phyloP scores from a whole-genome alignment of 1,140 invertebrate species.

The Drosophila dunni region DNA sequence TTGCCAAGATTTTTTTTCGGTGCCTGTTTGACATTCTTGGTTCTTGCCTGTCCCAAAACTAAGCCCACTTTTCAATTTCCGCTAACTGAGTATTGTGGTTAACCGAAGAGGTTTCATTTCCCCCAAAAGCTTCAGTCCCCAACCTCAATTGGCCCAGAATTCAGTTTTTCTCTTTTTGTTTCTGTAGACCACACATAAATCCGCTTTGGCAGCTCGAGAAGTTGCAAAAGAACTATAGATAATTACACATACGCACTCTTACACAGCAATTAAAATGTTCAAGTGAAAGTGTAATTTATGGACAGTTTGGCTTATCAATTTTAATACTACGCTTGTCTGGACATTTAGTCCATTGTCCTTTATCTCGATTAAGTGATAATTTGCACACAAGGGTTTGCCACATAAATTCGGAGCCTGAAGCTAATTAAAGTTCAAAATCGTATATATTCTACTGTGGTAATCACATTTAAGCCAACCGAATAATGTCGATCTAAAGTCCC shows the following conservation, averaged over 20 bases:
- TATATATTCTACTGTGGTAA: constrained; percentile 40
- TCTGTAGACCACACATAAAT: constrained; percentile 17
- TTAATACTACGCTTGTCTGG: constrained; percentile 4
- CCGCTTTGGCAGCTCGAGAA: constrained; percentile 8
- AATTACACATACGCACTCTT: constrained; percentile 48
- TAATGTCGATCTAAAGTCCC: constrained; percentile 21
- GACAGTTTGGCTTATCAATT: constrained; percentile 23
- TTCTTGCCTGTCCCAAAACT: constrained; percentile 38
- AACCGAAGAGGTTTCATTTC: constrained; percentile 27
- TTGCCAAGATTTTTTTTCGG: constrained; percentile 47
- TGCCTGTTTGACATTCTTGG: constrained; percentile 43
- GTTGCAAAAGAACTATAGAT: constrained; percentile 2
- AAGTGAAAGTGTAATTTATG: background rate
- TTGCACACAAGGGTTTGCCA: constrained; percentile 17
- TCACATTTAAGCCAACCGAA: constrained; percentile 37
- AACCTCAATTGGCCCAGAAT: constrained; percentile 14
- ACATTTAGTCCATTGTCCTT: background rate
- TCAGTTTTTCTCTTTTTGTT: constrained; percentile 13
- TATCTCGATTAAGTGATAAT: constrained; percentile 35
- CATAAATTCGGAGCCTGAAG: constrained; percentile 26
- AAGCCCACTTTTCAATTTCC: constrained; percentile 80
- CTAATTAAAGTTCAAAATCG: constrained; percentile 51
- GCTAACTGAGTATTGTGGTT: constrained; percentile 64
- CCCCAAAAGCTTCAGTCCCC: background rate
- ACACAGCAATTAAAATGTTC: constrained; percentile 25